These are phyloP conservation scores for Plecotus auritus DNA, from an alignment of 2,113 vertebrate genomes.

Conservation along the genomic window DNA sequence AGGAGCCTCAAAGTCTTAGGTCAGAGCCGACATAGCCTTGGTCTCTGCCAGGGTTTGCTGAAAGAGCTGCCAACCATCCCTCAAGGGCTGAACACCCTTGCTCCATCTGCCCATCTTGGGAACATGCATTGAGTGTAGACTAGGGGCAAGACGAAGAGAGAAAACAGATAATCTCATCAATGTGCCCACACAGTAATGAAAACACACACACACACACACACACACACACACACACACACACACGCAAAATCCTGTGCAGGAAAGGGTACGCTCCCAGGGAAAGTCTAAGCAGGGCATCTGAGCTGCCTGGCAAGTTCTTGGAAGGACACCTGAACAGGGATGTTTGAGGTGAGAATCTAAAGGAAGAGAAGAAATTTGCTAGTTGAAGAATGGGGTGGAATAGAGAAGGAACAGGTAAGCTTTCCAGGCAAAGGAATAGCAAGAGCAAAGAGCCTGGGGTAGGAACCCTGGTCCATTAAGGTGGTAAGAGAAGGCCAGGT, in stretches of 20 bases:
- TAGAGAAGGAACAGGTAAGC: background rate
- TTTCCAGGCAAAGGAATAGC: background rate
- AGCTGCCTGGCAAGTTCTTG: background rate
- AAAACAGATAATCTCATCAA: background rate
- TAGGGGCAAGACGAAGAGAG: background rate
- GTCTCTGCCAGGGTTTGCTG: background rate
- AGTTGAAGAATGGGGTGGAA: background rate
- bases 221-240: too few species aligned
- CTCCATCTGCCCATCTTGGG: background rate
- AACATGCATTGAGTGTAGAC: background rate
- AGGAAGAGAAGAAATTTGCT: background rate
- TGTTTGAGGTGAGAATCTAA: background rate
- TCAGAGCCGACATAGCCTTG: background rate
- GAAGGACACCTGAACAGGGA: background rate
- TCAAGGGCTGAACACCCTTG: background rate
- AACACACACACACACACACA: too few species aligned
- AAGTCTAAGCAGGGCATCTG: background rate
- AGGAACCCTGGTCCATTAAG: background rate
- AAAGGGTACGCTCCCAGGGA: background rate
- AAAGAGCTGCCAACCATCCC: background rate
- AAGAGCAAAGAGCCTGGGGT: background rate
- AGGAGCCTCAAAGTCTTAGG: background rate
- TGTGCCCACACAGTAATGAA: background rate
- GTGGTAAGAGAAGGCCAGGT: background rate
- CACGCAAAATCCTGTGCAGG: background rate